Base-by-base conservation (phyloP, 2,888 invertebrate genomes). In the Parnassius glacialis region DNA sequence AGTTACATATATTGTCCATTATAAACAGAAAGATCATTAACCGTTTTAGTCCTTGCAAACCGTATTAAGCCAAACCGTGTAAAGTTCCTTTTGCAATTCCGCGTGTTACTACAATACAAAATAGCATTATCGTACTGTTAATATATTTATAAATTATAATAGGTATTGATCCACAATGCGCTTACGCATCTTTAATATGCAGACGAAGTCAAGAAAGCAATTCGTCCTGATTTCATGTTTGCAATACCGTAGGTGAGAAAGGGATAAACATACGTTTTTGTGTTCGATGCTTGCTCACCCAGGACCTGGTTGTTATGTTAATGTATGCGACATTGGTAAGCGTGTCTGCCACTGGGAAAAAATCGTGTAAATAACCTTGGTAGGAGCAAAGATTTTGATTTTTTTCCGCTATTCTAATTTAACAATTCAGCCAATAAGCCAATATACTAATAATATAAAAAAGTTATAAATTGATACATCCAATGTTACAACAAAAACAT, bases 141-240 rank as follows among this genome's bases (percentile, higher is more conserved):
- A 76, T 77, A 70, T 67, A 74, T 69, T 71, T 70, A 76, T 16
- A 16, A 16, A 16, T 16, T 16, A 16, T 74, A 79, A 77, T 82
- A 78, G 78, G 71, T 72, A 81, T 82, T 82, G 83, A 61, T 51
- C 52, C 45, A 69, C 75, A 79, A 82, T 80, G 71, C 75, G 70
- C 64, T 66, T 54, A 60, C 65, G 67, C 71, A 70, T 67, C 60
- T 51, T 9, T 45, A 16, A n/a, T 13, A 48, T 55, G 60, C 57
- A 52, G 43, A 34, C 44, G 52, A 43, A 25, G 12, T 12, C 12
- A 16, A 34, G 3, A 45, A 44, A 44, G 12, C 41, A 16, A 43
- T 48, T 25, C 16, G 50, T 61, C 61, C 57, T 12, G 53, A 47
- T 52, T 50, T 48, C 53, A 10, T 58, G 9, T 20, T 13, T 25